phyloP scores from a whole-genome alignment of 2,888 invertebrate species.

The Microchrysa polita region DNA sequence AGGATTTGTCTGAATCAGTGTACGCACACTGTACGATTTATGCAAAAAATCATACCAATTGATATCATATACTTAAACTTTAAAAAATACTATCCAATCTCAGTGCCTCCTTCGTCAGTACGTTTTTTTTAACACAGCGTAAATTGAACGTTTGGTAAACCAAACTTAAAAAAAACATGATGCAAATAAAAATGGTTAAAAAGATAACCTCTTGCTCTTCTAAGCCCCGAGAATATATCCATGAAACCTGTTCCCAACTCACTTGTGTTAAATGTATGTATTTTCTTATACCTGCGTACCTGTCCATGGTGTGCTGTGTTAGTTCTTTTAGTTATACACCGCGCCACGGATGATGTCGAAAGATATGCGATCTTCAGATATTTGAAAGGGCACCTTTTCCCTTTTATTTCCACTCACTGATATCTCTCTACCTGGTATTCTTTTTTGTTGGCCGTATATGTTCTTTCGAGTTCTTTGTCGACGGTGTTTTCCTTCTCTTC shows the following conservation, averaged over 20 bases:
- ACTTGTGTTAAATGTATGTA: neutral
- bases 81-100: too few relatives aligned
- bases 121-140: too few relatives aligned
- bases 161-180: neutral
- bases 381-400: slow-evolving; percentile 30
- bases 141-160: too few relatives aligned
- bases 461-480: neutral
- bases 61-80: too few relatives aligned
- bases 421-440: slow-evolving; percentile 13
- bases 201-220: neutral
- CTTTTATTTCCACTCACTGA: slow-evolving; percentile 9
- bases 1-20: too few relatives aligned
- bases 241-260: slow-evolving; percentile 13
- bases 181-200: neutral
- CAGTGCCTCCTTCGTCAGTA: too few relatives aligned
- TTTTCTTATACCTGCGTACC: slow-evolving; percentile 7
- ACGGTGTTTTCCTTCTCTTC: neutral
- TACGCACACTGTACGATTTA: too few relatives aligned
- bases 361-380: slow-evolving; percentile 14
- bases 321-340: neutral
- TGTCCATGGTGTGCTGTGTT: neutral
- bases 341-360: slow-evolving; percentile 18
- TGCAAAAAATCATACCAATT: too few relatives aligned
- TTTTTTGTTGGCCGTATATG: neutral
- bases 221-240: neutral